Conservation (phyloP, 2,797 vertebrate species). For the Echiichthys vipera region DNA sequence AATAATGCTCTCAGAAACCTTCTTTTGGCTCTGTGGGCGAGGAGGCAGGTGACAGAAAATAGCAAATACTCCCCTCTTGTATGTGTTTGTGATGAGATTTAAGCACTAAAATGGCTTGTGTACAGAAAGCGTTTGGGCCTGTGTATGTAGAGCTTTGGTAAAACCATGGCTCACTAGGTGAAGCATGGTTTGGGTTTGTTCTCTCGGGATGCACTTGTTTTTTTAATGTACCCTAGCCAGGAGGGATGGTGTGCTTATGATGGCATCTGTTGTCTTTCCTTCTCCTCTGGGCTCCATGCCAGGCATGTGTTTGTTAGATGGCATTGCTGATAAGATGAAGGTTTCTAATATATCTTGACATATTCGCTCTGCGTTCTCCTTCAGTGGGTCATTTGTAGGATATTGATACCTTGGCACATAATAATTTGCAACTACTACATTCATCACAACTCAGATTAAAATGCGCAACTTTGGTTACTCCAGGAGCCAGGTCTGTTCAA, state of each 20-base stretch:
- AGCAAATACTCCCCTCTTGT: slow-evolving; percentile 9
- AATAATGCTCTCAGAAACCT: slow-evolving; percentile 81
- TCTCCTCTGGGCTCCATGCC: slow-evolving; percentile 74
- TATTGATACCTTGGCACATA: slow-evolving; percentile 55
- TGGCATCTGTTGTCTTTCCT: slow-evolving; percentile 81
- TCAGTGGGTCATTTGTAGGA: slow-evolving; percentile 68
- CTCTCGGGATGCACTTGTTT: slow-evolving; percentile 40
- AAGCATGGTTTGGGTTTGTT: slow-evolving; percentile 38
- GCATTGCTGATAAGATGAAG: slow-evolving; percentile 74
- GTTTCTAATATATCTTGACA: slow-evolving; percentile 72
- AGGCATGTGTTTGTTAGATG: slow-evolving; percentile 80
- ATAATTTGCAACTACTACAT: slow-evolving; percentile 54
- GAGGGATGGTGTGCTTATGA: slow-evolving; percentile 64
- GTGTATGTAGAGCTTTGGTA: slow-evolving; percentile 25
- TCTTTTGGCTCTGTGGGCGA: slow-evolving; percentile 35
- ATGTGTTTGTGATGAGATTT: slow-evolving; percentile 24
- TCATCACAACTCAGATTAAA: slow-evolving; percentile 54
- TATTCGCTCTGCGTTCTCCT: slow-evolving; percentile 56
- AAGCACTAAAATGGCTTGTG: slow-evolving; percentile 8
- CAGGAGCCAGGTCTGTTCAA: slow-evolving; percentile 12
- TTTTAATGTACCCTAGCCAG: slow-evolving; percentile 45
- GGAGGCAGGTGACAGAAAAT: slow-evolving; percentile 55
- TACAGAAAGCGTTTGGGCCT: slow-evolving; percentile 11
- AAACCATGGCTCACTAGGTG: slow-evolving; percentile 29
- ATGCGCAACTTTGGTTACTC: slow-evolving; percentile 25